Conservation (phyloP, 2,888 invertebrate species). For the Diabrotica balteata region DNA sequence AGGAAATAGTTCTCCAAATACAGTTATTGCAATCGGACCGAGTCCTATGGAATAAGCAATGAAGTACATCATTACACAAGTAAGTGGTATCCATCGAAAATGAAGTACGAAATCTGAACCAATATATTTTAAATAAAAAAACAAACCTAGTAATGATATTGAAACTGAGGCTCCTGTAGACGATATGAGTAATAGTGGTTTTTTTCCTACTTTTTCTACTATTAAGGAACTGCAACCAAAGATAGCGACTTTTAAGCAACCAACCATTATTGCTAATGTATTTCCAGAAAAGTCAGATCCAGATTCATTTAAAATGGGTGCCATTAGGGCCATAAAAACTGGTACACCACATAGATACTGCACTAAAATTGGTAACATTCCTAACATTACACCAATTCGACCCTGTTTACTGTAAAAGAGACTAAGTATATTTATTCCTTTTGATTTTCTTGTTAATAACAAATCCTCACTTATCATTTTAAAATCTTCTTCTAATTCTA, state of each 20-base stretch:
- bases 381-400: slow-evolving; percentile 14
- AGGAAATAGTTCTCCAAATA: slow-evolving; percentile 23
- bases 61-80: slow-evolving; percentile 8
- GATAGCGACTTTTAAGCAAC: background rate
- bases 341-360: slow-evolving; percentile 17
- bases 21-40: slow-evolving; percentile 22
- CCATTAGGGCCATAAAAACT: slow-evolving; percentile 17
- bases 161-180: background rate
- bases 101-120: background rate
- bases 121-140: slow-evolving; percentile 6
- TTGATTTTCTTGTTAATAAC: background rate
- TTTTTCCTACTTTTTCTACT: slow-evolving; percentile 4
- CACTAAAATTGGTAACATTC: background rate
- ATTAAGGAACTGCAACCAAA: background rate
- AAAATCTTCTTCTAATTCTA: background rate
- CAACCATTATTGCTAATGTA: slow-evolving; percentile 16
- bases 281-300: slow-evolving; percentile 17
- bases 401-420: slow-evolving; percentile 11
- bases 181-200: slow-evolving; percentile 1
- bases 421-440: background rate
- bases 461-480: slow-evolving; percentile 7
- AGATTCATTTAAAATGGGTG: slow-evolving; percentile 21
- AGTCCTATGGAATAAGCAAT: slow-evolving; percentile 17
- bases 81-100: background rate
- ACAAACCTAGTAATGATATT: background rate